A percentile compares a stretch with the other conserved stretches of the same genome.
Conservation (phyloP, 2,797 vertebrate species). For the Trematomus bernacchii region DNA sequence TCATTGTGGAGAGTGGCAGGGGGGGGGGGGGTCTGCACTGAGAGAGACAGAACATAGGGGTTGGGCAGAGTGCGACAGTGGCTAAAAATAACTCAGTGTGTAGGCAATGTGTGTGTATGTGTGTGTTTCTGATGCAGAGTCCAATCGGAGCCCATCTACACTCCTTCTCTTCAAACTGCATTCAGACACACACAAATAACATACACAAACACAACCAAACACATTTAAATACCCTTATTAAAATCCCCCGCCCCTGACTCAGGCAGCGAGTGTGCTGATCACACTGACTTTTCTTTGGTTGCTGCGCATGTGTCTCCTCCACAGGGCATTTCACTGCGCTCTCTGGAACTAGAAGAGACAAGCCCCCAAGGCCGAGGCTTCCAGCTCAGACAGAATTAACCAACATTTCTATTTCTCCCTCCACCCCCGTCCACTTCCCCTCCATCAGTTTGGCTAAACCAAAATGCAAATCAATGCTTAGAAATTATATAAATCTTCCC, state of each 20-base stretch:
- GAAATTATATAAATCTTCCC: conserved; percentile 40
- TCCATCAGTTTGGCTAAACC: conserved; percentile 31
- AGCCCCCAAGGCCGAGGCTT: conserved; percentile 73
- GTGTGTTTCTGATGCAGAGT: conserved; percentile 29
- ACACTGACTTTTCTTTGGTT: conserved; percentile 63
- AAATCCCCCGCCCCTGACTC: conserved; percentile 35
- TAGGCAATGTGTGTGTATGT: conserved; percentile 34
- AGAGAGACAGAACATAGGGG: conserved; percentile 55
- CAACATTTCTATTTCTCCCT: conserved; percentile 39
- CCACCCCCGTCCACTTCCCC: conserved; percentile 33
- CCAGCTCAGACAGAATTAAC: conserved; percentile 76
- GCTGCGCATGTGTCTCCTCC: conserved; percentile 68
- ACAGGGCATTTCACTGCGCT: conserved; percentile 75
- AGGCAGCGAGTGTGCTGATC: conserved; percentile 59
- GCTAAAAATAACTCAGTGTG: conserved; percentile 78
- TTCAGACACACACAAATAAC: conserved; percentile 18
- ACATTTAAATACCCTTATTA: conserved; percentile 68
- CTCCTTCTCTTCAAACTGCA: conserved; percentile 34
- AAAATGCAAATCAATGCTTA: conserved; percentile 48
- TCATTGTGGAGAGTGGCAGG: conserved; percentile 2
- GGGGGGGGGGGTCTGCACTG: conserved; percentile 9
- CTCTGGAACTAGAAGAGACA: conserved; percentile 78
- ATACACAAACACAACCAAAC: conserved; percentile 23
- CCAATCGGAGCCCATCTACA: conserved; percentile 60
- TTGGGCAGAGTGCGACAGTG: conserved; percentile 53